Conservation (phyloP, 2,888 invertebrate genomes). For the Drosophila dives region DNA sequence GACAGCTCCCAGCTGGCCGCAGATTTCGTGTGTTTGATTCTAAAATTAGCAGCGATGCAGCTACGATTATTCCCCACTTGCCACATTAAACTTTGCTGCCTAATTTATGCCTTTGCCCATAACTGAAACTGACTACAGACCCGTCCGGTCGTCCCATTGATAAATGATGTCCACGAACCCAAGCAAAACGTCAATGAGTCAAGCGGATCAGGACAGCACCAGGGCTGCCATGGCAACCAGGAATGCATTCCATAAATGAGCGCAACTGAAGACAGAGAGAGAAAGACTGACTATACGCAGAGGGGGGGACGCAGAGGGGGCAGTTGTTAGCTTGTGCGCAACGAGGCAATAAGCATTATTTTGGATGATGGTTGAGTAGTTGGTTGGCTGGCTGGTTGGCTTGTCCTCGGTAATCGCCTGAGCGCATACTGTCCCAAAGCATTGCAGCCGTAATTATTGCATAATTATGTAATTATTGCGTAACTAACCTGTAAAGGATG, state of each 20-base stretch:
- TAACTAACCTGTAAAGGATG: constrained; percentile 69
- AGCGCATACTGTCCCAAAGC: constrained; percentile 34
- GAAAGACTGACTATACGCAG: not conserved
- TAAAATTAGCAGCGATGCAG: constrained; percentile 64
- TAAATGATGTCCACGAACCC: constrained; percentile 43
- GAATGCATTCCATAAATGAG: constrained; percentile 38
- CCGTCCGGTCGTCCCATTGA: constrained; percentile 35
- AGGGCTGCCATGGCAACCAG: not conserved
- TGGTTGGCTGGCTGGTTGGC: constrained; percentile 27
- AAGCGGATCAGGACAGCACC: constrained; percentile 17
- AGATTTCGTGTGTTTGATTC: constrained; percentile 59
- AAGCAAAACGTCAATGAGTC: constrained; percentile 45
- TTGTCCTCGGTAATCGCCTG: constrained; percentile 37
- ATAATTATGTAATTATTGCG: constrained; percentile 59
- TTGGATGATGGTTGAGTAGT: constrained; percentile 2
- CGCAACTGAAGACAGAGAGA: constrained; percentile 10
- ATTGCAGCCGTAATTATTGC: constrained; percentile 66
- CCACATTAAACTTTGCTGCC: constrained; percentile 59
- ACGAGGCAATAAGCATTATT: constrained; percentile 23
- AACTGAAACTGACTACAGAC: constrained; percentile 19
- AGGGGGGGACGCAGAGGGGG: not conserved
- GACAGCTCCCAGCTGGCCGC: constrained; percentile 40
- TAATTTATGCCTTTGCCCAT: constrained; percentile 61
- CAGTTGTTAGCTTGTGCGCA: constrained; percentile 8
- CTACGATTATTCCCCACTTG: constrained; percentile 58